Evolutionary conservation across 2,797 vertebrate species (phyloP).

Genomic region (Melanotaenia pygmaea): DNA sequence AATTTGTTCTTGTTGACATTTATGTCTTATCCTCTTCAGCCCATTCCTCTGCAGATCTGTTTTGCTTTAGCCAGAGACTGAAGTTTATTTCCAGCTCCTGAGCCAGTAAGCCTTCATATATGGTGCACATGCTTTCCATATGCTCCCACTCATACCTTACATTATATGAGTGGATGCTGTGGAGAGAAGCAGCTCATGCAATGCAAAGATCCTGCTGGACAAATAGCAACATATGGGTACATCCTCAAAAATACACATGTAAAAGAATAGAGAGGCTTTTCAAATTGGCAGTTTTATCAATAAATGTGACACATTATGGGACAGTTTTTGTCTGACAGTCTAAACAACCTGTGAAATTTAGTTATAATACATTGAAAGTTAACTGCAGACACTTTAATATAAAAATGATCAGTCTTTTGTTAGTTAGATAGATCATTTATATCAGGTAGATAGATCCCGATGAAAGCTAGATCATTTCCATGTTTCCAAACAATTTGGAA

Average conservation of each 20-base stretch:
- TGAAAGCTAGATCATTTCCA: background rate
- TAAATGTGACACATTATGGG: background rate
- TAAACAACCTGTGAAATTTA: background rate
- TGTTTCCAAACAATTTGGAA: background rate
- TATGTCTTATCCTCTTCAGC: constrained; percentile 45
- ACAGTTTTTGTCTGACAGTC: background rate
- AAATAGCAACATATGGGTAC: constrained; percentile 18
- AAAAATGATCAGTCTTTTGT: background rate
- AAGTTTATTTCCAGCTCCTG: constrained; percentile 54
- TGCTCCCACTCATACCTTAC: constrained; percentile 35
- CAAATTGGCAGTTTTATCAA: background rate
- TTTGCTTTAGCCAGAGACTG: constrained; percentile 39
- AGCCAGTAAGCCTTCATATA: constrained; percentile 44
- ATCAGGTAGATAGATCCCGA: no score
- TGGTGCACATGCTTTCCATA: constrained; percentile 52
- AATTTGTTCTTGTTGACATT: constrained; percentile 9
- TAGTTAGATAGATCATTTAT: no score
- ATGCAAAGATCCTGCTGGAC: constrained; percentile 19
- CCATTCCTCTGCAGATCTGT: constrained; percentile 53
- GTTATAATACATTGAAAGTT: background rate
- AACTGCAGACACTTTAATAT: background rate
- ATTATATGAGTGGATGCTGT: constrained; percentile 30
- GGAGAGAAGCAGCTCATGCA: constrained; percentile 25
- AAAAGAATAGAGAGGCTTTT: background rate
- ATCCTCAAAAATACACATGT: constrained; percentile 4